Evolutionary conservation across 2,797 vertebrate genomes (phyloP).

Genomic region (Tokudaia muenninki): DNA sequence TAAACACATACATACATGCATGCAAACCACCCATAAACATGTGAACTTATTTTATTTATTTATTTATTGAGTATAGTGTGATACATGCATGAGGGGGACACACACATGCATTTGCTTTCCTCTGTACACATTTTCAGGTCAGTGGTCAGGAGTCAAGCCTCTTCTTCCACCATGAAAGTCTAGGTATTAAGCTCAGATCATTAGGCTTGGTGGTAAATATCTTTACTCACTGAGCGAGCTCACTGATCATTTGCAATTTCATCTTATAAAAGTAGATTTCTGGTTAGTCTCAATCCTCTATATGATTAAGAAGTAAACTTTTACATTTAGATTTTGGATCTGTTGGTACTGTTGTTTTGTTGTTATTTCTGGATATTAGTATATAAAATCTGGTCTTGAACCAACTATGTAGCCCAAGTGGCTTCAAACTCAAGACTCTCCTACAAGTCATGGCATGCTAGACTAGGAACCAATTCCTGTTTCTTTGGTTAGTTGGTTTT

Average conservation of each 20-base stretch:
- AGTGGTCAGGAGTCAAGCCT: too few relatives aligned
- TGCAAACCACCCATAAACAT: not conserved
- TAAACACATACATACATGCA: not conserved
- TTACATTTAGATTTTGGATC: slow-evolving; percentile 21
- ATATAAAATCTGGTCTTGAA: not conserved
- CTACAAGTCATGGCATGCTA: not conserved
- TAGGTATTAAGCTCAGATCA: not conserved
- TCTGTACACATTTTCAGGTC: not conserved
- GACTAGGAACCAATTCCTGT: not conserved
- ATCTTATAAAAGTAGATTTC: not conserved
- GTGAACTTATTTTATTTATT: not conserved
- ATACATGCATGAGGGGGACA: not conserved
- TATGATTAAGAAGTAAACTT: slow-evolving; percentile 48
- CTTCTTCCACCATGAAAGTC: too few relatives aligned
- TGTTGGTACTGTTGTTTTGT: not conserved
- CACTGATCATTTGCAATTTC: not conserved
- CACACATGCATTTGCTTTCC: not conserved
- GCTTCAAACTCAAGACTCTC: not conserved
- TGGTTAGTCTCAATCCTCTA: slow-evolving; percentile 1
- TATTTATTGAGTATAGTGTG: not conserved
- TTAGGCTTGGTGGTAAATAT: not conserved
- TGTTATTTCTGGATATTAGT: not conserved
- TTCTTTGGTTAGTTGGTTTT: not conserved
- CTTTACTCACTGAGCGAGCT: not conserved
- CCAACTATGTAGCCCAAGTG: not conserved